Base-by-base conservation (phyloP, 2,888 invertebrate species). In the Tenthredo mesomela region DNA sequence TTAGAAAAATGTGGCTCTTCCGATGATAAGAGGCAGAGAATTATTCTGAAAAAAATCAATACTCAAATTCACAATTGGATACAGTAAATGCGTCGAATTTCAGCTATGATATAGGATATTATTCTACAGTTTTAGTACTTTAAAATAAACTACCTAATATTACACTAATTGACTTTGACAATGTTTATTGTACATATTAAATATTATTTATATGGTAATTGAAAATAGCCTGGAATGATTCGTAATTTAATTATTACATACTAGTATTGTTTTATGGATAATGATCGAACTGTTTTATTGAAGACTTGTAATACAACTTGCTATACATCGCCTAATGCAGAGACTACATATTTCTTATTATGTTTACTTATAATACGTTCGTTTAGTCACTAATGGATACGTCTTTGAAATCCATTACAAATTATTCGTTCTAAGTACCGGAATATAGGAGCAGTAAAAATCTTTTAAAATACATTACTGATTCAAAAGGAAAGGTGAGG, bases 41-140 rank as follows among this genome's bases (percentile, higher is more conserved):
- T 88, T 65, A 54, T 86, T 43, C n/a, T 89, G 5, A 87, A 87
- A 73, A 90, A 88, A 85, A 73, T 88, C n/a, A 87, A 87, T 75
- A 84, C 82, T 73, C 77, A 73, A 47, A 84, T 91, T 85, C 85
- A 86, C 85, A 86, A 86, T 21, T 91, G 87, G 88, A 88, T 87
- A 65, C 85, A 65, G 61, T 88, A 77, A 50, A 6, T 40, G 21
- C 33, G 67, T 33, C 12, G 33, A 29, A 33, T 29, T 67, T 25
- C 4, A 33, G 5, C 25, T 67, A 15, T 33, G 18, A 4, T 18
- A 4, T 18, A 2, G 33, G 12, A 9, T 0, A 33, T 67, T 67
- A 33, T 67, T 33, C 5, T 18, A 33, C 6, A 33, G 9, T 33
- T 67, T 67, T 33, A n/a, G n/a, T 18, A 18, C n/a, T 37, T 37